phyloP scores from a whole-genome alignment of 2,113 vertebrate genomes.

The Casuarius casuarius region DNA sequence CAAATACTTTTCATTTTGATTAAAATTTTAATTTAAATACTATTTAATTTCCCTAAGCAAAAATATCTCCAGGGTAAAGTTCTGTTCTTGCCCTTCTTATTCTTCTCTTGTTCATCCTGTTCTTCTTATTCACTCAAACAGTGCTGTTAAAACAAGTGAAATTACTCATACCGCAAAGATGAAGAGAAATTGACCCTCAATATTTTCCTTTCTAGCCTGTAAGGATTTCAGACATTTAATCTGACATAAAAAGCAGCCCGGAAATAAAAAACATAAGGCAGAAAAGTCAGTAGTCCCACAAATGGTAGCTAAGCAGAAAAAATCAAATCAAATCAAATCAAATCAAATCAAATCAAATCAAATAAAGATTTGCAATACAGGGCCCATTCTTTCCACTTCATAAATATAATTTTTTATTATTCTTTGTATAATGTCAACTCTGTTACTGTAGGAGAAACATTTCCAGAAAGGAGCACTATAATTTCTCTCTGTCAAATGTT shows the following conservation, averaged over 20 bases:
- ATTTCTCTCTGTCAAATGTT: conserved; percentile 22
- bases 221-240: background rate
- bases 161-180: background rate
- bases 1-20: background rate
- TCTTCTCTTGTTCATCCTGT: background rate
- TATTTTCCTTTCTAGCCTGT: background rate
- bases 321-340: background rate
- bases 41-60: background rate
- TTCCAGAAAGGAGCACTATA: background rate
- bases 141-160: background rate
- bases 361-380: background rate
- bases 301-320: background rate
- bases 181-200: background rate
- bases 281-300: background rate
- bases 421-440: background rate
- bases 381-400: background rate
- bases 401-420: conserved; percentile 2
- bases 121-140: background rate
- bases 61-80: background rate
- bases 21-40: background rate
- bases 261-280: background rate
- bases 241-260: background rate
- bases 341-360: background rate
- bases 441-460: conserved; percentile 6
- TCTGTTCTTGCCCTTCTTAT: background rate